Conservation (phyloP, 2,797 vertebrate genomes). For the Microtus obscurus region DNA sequence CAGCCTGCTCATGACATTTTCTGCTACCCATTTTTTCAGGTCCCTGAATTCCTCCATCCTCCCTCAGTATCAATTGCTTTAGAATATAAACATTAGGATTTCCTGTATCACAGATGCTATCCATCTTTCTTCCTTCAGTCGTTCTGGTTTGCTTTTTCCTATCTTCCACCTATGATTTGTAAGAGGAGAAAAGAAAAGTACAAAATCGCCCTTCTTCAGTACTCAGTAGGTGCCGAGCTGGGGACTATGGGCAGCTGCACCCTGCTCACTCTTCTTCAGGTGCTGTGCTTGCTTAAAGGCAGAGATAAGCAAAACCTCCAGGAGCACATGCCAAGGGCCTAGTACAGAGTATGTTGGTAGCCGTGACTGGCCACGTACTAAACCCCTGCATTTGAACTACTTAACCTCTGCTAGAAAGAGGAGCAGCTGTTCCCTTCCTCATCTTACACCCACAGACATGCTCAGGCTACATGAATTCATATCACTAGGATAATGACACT, state of each 20-base stretch:
- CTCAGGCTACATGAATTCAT: no score
- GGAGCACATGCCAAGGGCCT: not conserved
- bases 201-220: not conserved
- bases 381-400: not conserved
- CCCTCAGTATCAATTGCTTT: not conserved
- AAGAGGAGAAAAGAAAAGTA: not conserved
- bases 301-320: not conserved
- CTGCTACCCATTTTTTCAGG: not conserved
- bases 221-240: not conserved
- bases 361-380: no score
- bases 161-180: not conserved
- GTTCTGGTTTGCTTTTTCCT: not conserved
- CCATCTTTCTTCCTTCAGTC: not conserved
- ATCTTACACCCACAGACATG: rapidly evolving
- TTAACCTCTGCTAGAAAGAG: not conserved
- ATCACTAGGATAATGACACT: no score
- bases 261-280: not conserved
- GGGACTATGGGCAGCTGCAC: rapidly evolving
- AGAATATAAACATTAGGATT: not conserved
- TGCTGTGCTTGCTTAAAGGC: not conserved
- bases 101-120: not conserved
- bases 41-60: not conserved
- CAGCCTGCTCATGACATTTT: not conserved
- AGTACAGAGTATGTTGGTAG: not conserved
- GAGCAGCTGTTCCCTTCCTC: rapidly evolving